Evolutionary conservation across 2,797 vertebrate genomes (phyloP), one percentile per base, ranked within the genome.

Genomic region (Acomys russatus): DNA sequence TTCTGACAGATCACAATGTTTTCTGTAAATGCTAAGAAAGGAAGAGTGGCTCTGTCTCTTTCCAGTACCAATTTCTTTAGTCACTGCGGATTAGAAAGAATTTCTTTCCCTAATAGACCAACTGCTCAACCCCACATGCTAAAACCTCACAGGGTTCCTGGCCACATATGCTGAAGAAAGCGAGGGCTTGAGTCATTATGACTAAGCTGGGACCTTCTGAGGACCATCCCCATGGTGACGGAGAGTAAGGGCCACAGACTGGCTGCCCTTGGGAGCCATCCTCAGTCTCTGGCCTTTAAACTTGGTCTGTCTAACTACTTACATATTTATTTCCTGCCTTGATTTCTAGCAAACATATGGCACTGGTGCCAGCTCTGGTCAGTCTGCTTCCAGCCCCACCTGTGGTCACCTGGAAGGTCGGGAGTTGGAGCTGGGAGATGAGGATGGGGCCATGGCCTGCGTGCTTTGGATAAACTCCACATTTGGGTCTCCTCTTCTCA

Each of bases 1-100:
- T 98, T 98, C 98, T 98, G 98, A 98, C 98, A 95, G 94, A 78
- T 98, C 78, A 71, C 86, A 91, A 94, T 98, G 97, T 97, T 98
- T 98, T 90, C 97, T 96, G 33, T 96, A 23, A 68, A 97, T 92
- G 92, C 97, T 95, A 97, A 97, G 63, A 98, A 97, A 98, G 93
- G 92, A 98, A 97, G 38, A 98, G 88, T 92, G 94, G 94, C 79
- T 95, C 33, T 38, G 38, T 93, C 97, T 98, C 97, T 94, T 94
- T 1, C 80, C 59, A 82, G n/a, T 70, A 93, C 64, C 93, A 28
- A 96, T 51, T 28, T 38, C 68, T 4, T 74, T 0, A 11, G 61
- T 88, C 76, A 82, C 63, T 93, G 71, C 73, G 79, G 25, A 68
- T 88, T 90, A 82, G 49, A 90, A 91, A 92, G 66, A 88, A 78